Evolutionary conservation across 2,113 vertebrate genomes (phyloP), one percentile per base, ranked within the genome.

Genomic region (Girardinichthys multiradiatus): DNA sequence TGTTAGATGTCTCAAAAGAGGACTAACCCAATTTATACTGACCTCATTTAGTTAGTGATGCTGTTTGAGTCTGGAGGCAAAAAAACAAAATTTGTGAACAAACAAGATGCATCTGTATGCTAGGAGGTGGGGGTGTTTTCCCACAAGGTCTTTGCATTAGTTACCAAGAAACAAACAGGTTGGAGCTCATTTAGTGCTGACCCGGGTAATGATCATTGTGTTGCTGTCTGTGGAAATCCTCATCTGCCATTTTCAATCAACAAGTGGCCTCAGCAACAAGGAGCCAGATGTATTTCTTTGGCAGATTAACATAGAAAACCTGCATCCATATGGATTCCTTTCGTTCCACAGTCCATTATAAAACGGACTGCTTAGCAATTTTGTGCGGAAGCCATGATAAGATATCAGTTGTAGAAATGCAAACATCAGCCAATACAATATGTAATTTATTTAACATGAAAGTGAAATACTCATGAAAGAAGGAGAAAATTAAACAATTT

Each of bases 21-120:
- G 2, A 33, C 70, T 85, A 67, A 86, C 84, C 86, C 64, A 87
- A 45, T 61, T 89, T 83, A 45, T 0, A 39, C 66, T 85, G 82
- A 81, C 90, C 81, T 70, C 68, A 75, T 88, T 86, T 76, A 79
- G 64, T 51, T 59, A 66, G 26, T 48, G 57, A 31, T 28, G 64
- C 51, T 63, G 35, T 37, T 29, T 31, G 57, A 57, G 67, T 57
- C 58, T 70, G 63, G 30, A 39, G 42, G 63, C 70, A 67, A 71
- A 79, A 68, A 80, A 81, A 84, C 57, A 71, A 71, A 72, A 73
- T 70, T 70, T 67, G 57, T 54, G 27, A 66, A 65, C 42, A 21
- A 67, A 70, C 11, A 60, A 30, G 19, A 77, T 66, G 64, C 17
- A 39, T 73, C 64, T 79, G 42, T 29, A 62, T 69, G 71, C 45